These are phyloP conservation scores for Chaitophorus viminalis DNA, from an alignment of 2,888 invertebrate genomes.

Conservation along the genomic window DNA sequence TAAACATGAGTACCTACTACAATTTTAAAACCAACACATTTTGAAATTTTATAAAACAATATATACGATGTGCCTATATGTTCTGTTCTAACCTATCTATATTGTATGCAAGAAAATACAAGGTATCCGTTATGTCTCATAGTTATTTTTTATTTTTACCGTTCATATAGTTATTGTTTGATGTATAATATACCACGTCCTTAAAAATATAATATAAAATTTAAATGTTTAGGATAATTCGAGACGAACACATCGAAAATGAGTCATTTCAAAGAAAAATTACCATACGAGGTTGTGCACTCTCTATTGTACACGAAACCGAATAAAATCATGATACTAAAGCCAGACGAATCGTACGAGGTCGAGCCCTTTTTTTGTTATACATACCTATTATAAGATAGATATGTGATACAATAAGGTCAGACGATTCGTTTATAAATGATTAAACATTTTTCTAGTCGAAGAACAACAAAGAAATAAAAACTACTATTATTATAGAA, in stretches of 20 bases:
- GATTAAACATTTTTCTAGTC: not conserved
- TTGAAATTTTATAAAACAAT: no score
- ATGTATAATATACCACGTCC: constrained; percentile 3
- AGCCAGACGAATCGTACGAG: constrained; percentile 23
- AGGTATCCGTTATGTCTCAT: no score
- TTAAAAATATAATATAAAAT: not conserved
- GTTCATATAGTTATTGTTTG: not conserved
- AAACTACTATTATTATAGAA: not conserved
- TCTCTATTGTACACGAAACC: constrained; percentile 16
- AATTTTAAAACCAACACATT: no score
- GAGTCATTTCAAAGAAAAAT: not conserved
- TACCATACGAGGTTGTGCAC: constrained; percentile 18
- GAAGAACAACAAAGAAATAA: not conserved
- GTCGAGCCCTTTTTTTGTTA: constrained; percentile 17
- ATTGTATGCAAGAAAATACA: no score
- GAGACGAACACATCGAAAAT: not conserved
- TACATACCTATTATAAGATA: not conserved
- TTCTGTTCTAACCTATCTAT: no score
- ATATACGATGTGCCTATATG: no score
- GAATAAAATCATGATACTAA: constrained; percentile 23
- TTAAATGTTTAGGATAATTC: not conserved
- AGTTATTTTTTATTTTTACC: no score
- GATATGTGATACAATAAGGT: constrained; percentile 23
- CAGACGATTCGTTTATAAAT: not conserved
- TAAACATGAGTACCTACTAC: no score